These are phyloP conservation scores for Drosophila infuscata DNA, from an alignment of 2,888 invertebrate species.

Conservation along the genomic window DNA sequence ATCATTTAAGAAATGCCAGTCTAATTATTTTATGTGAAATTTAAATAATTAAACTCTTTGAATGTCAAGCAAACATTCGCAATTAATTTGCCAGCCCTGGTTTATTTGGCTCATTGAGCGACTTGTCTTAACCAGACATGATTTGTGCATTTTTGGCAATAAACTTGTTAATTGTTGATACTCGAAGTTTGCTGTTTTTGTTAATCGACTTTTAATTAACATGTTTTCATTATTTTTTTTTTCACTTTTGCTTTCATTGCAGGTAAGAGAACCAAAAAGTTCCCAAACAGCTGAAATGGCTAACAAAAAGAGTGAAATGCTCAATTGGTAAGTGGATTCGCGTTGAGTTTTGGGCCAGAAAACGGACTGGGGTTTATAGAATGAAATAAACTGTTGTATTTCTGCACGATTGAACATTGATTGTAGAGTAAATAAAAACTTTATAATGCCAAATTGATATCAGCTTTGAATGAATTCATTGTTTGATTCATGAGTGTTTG, in stretches of 20 bases:
- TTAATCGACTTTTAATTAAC: slow-evolving; percentile 64
- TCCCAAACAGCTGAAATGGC: slow-evolving; percentile 16
- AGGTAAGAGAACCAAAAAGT: slow-evolving; percentile 57
- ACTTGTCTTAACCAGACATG: slow-evolving; percentile 49
- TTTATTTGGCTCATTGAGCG: slow-evolving; percentile 19
- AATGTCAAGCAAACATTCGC: neutral
- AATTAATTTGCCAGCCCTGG: slow-evolving; percentile 18
- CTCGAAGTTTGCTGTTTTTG: slow-evolving; percentile 3
- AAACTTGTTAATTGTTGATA: slow-evolving; percentile 65
- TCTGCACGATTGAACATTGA: neutral
- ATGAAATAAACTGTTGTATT: neutral
- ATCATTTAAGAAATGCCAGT: too few species aligned
- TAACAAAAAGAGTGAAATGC: slow-evolving; percentile 6
- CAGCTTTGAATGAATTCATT: slow-evolving; percentile 11
- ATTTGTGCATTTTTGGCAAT: slow-evolving; percentile 63
- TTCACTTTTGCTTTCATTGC: slow-evolving; percentile 59
- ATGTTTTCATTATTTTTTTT: slow-evolving; percentile 47
- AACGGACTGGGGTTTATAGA: neutral
- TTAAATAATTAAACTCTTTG: neutral
- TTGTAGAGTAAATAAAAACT: neutral
- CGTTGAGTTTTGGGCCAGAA: neutral
- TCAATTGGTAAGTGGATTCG: slow-evolving; percentile 25
- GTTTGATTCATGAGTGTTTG: slow-evolving; percentile 26
- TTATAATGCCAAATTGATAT: neutral
- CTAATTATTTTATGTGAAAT: neutral